Conservation (phyloP, 2,797 vertebrate species). For the Trachurus trachurus region DNA sequence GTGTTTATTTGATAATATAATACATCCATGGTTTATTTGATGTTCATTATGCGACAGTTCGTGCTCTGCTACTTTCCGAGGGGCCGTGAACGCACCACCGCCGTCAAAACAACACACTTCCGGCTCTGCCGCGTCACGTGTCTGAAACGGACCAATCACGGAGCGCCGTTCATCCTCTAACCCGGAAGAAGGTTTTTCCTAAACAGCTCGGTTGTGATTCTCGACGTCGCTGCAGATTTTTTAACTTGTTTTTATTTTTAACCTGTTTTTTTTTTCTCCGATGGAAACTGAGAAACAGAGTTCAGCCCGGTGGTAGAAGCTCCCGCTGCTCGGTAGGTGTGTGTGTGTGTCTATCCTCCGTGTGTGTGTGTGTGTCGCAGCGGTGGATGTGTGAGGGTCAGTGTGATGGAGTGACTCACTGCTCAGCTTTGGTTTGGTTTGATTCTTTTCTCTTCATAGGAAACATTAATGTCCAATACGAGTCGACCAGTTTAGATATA, state of each 20-base stretch:
- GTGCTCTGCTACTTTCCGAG: background rate
- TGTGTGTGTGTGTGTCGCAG: constrained; percentile 31
- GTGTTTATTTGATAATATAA: too few species aligned
- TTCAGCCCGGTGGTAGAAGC: background rate
- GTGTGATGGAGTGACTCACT: constrained; percentile 19
- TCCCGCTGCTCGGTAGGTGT: constrained; percentile 31
- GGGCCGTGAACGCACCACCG: background rate
- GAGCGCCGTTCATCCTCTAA: constrained; percentile 12
- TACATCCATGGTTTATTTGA: too few species aligned
- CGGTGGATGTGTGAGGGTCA: constrained; percentile 31
- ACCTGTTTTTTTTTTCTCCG: too few species aligned
- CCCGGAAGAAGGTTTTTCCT: constrained; percentile 76
- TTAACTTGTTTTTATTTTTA: too few species aligned
- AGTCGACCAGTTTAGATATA: too few species aligned
- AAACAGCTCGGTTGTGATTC: constrained; percentile 63
- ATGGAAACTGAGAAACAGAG: background rate
- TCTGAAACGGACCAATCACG: constrained; percentile 68
- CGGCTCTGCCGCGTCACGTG: constrained; percentile 34
- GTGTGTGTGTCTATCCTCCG: constrained; percentile 14
- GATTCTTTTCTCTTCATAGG: too few species aligned
- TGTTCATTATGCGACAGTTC: background rate
- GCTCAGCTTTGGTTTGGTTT: background rate
- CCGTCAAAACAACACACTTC: constrained; percentile 36
- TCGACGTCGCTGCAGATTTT: constrained; percentile 3
- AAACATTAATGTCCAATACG: too few species aligned